Conservation (phyloP, 2,888 invertebrate genomes). For the Apotomis turbidana region DNA sequence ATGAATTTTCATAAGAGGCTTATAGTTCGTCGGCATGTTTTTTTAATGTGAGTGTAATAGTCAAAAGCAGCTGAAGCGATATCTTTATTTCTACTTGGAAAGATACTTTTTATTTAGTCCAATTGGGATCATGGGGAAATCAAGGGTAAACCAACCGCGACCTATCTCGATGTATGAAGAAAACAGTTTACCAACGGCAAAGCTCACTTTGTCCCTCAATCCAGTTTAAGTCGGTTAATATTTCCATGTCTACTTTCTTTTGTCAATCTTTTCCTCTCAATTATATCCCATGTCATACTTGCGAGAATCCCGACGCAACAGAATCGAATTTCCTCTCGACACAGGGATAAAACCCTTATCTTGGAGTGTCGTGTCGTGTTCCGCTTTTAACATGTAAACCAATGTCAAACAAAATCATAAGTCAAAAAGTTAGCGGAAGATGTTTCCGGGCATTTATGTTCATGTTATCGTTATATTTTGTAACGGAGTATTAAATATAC, state of each 20-base stretch:
- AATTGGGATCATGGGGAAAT: too few relatives aligned
- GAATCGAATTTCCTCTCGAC: conserved; percentile 21
- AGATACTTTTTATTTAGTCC: too few relatives aligned
- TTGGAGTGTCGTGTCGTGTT: conserved; percentile 14
- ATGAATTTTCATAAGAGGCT: too few relatives aligned
- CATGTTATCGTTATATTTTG: not conserved
- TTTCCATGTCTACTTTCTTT: not conserved
- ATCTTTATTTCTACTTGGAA: too few relatives aligned
- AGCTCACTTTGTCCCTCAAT: too few relatives aligned
- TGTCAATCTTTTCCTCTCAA: conserved; percentile 25
- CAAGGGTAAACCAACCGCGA: too few relatives aligned
- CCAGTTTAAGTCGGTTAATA: not conserved
- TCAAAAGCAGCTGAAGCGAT: too few relatives aligned
- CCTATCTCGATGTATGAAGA: too few relatives aligned
- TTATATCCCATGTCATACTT: conserved; percentile 21
- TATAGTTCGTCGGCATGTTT: too few relatives aligned
- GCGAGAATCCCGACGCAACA: conserved; percentile 1
- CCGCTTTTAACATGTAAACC: conserved; percentile 19
- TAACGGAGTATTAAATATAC: not conserved
- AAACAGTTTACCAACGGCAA: too few relatives aligned
- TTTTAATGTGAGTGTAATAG: too few relatives aligned
- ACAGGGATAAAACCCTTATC: conserved; percentile 27
- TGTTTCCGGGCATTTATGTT: not conserved
- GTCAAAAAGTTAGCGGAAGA: conserved; percentile 3
- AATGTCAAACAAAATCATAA: conserved; percentile 31